A percentile compares a stretch with the other conserved stretches of the same genome.
These are phyloP conservation scores for Bombus sylvicola DNA, from an alignment of 1,140 invertebrate species.

Conservation along the genomic window DNA sequence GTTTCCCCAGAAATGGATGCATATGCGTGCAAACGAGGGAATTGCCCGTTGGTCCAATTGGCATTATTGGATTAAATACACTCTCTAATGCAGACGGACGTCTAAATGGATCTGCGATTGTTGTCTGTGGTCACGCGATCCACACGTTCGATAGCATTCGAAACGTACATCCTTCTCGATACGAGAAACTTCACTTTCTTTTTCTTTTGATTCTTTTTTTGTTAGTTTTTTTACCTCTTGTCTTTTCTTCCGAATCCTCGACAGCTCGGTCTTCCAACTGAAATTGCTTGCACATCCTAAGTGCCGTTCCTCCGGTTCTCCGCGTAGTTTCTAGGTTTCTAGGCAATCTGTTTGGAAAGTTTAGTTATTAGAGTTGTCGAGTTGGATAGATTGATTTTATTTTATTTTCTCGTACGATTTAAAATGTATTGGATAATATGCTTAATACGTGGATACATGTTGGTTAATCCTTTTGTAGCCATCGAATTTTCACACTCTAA, in stretches of 20 bases:
- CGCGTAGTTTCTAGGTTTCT: background rate
- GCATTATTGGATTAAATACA: conserved; percentile 56
- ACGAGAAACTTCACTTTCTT: background rate
- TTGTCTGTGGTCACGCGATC: conserved; percentile 24
- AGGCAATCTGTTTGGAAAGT: background rate
- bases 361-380: background rate
- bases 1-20: conserved; percentile 27
- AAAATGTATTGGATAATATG: no score
- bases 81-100: conserved; percentile 27
- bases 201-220: background rate
- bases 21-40: conserved; percentile 45
- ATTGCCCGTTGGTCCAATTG: conserved; percentile 36
- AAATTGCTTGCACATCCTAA: background rate
- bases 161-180: background rate
- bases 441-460: no score
- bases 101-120: conserved; percentile 43
- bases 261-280: background rate
- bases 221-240: no score
- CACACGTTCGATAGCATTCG: background rate
- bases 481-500: no score
- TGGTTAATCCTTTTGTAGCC: no score
- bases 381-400: no score
- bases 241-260: background rate
- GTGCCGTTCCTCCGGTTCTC: background rate
- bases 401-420: no score